Base-by-base conservation (phyloP, 1,140 invertebrate genomes). In the Tigriopus japonicus region DNA sequence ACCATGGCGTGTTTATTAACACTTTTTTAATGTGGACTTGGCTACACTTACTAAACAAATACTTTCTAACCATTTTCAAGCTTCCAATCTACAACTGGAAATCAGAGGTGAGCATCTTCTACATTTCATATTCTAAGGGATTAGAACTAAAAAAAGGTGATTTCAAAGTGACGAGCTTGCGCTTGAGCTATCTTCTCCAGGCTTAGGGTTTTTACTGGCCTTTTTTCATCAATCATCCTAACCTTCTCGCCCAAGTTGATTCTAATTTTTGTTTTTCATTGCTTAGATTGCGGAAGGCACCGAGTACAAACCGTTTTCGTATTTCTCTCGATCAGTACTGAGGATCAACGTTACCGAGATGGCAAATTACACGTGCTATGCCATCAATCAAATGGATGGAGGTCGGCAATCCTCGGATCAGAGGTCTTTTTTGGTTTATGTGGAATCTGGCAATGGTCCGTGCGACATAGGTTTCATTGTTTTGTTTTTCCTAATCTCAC, bases 311-410 rank as follows among this genome's bases (percentile, higher is more conserved):
- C 65, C 64, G 2, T 63, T 66, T 49, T 63, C 43, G 9, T 21
- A 63, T 6, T 67, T 66, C 41, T 62, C 60, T 1, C 65, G 69
- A 14, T 69, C 70, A 0, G 64, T 67, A 13, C 64, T 71, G 24
- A 65, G 55, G 13, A 59, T 72, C 10, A 71, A 68, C 40, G 69
- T 68, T 15, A 70, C 70, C 0, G 64, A 67, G 28, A 66, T 66
- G 6, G 65, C 65, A 24, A 65, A 66, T 40, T 71, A 68, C 63
- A 69, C 70, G 7, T 72, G 71, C 56, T 62, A 60, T 17, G 71
- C 69, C 13, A 60, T 63, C 35, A 72, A 71, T 62, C 60, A 63
- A 15, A 56, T 64, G 19, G 45, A 62, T 42, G 63, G 63, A 41
- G 41, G 60, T 12, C 60, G 52, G 23, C 54, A 51, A 23, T 42